Conservation (phyloP, 2,113 vertebrate genomes). For the rat (Rattus norvegicus) region DNA sequence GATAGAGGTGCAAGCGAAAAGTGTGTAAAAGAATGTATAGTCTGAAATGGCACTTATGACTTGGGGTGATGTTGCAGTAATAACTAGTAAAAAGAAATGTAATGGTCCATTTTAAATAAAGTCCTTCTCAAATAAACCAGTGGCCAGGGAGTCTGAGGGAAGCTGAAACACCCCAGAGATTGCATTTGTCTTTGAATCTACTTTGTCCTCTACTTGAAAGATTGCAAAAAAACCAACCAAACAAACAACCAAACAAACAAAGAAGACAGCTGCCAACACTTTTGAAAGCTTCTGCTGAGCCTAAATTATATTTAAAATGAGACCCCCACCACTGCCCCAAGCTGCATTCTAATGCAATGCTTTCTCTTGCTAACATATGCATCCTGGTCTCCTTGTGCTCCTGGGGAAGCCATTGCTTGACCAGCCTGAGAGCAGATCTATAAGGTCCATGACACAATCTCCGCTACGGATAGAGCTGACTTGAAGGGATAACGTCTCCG, state of each 20-base stretch:
- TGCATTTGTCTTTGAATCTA: slow-evolving; percentile 83
- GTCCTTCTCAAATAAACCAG: slow-evolving; percentile 77
- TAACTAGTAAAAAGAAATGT: slow-evolving; percentile 40
- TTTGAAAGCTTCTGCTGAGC: slow-evolving; percentile 84
- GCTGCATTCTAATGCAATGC: slow-evolving; percentile 83
- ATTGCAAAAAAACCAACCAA: slow-evolving; percentile 64
- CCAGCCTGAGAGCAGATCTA: slow-evolving; percentile 81
- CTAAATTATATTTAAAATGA: slow-evolving; percentile 85
- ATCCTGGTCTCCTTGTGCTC: slow-evolving; percentile 71
- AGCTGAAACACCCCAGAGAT: slow-evolving; percentile 75
- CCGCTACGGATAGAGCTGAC: slow-evolving; percentile 79
- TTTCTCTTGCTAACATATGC: slow-evolving; percentile 82
- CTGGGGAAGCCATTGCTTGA: slow-evolving; percentile 82
- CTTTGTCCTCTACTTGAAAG: slow-evolving; percentile 83
- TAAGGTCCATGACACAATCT: slow-evolving; percentile 78
- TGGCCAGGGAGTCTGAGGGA: slow-evolving; percentile 71
- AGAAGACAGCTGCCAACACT: slow-evolving; percentile 85
- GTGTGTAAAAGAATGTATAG: background rate
- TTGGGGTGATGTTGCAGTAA: slow-evolving; percentile 72
- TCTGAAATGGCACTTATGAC: background rate
- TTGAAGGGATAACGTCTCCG: slow-evolving; percentile 80
- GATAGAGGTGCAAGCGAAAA: background rate
- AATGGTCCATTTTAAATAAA: slow-evolving; percentile 77
- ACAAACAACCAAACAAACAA: background rate
- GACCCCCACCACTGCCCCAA: slow-evolving; percentile 73